phyloP scores from a whole-genome alignment of 2,797 vertebrate species.

The Fistularia tabacaria region DNA sequence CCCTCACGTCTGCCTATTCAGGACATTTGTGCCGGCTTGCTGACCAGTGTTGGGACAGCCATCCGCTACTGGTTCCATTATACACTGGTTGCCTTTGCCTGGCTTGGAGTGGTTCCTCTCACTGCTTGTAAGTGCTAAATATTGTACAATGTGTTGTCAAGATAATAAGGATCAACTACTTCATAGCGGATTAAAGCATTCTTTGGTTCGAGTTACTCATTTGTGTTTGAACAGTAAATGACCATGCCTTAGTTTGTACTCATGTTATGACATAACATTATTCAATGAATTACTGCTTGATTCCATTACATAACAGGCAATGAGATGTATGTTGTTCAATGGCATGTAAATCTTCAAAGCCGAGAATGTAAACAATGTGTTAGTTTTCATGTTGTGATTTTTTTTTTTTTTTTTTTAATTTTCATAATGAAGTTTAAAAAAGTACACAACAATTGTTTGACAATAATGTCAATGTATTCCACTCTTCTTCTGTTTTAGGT shows the following conservation, averaged over 20 bases:
- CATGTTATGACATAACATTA: no score
- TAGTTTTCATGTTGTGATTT: slow-evolving; percentile 7
- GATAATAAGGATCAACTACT: no score
- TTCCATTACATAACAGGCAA: slow-evolving; percentile 10
- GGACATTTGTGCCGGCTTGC: slow-evolving; percentile 97
- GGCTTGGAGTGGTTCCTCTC: slow-evolving; percentile 98
- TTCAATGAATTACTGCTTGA: slow-evolving; percentile 10
- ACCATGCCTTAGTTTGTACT: no score
- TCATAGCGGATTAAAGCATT: background rate
- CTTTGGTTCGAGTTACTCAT: background rate
- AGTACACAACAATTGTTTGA: no score
- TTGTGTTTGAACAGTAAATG: no score
- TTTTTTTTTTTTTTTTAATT: no score
- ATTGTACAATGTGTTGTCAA: background rate
- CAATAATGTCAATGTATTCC: background rate
- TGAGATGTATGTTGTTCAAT: background rate
- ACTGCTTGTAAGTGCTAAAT: slow-evolving; percentile 90
- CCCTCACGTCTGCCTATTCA: slow-evolving; percentile 97
- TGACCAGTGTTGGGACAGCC: slow-evolving; percentile 98
- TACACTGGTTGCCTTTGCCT: slow-evolving; percentile 98
- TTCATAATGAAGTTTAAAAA: no score
- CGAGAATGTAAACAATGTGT: background rate
- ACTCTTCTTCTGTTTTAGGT: slow-evolving; percentile 69
- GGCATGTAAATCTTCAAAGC: slow-evolving; percentile 7
- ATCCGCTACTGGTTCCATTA: slow-evolving; percentile 99